Evolutionary conservation across 2,113 vertebrate genomes (phyloP).

Genomic region (Cottus gobio): DNA sequence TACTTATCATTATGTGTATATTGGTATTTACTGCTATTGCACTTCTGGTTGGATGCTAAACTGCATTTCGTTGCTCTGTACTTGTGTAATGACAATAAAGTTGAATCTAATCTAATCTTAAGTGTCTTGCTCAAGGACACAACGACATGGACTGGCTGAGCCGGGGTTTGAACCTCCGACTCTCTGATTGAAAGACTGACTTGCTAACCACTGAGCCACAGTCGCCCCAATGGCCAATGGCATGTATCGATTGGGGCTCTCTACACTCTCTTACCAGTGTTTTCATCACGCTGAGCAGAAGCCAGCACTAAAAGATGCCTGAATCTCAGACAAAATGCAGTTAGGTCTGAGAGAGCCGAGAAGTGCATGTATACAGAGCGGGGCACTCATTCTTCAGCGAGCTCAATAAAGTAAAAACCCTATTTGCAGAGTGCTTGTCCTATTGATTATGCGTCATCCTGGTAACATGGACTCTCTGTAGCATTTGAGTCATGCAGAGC

Average conservation of each 20-base stretch:
- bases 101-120: no score
- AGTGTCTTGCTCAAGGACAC: no score
- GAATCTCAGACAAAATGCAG: constrained; percentile 39
- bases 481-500: constrained; percentile 40
- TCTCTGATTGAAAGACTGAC: no score
- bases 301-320: constrained; percentile 45
- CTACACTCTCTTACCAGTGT: constrained; percentile 36
- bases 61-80: no score
- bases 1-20: no score
- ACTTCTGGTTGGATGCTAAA: no score
- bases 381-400: constrained; percentile 48
- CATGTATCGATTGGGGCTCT: constrained; percentile 36
- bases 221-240: no score
- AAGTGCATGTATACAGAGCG: constrained; percentile 25
- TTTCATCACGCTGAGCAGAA: constrained; percentile 43
- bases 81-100: no score
- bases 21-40: no score
- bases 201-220: no score
- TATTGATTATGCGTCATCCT: constrained; percentile 76
- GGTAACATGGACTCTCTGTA: constrained; percentile 61
- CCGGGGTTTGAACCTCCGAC: no score
- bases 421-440: constrained; percentile 73
- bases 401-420: constrained; percentile 71
- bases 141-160: no score
- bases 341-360: constrained; percentile 32